Evolutionary conservation across 2,888 invertebrate genomes (phyloP).

Genomic region (Sphaeridia pumilis): DNA sequence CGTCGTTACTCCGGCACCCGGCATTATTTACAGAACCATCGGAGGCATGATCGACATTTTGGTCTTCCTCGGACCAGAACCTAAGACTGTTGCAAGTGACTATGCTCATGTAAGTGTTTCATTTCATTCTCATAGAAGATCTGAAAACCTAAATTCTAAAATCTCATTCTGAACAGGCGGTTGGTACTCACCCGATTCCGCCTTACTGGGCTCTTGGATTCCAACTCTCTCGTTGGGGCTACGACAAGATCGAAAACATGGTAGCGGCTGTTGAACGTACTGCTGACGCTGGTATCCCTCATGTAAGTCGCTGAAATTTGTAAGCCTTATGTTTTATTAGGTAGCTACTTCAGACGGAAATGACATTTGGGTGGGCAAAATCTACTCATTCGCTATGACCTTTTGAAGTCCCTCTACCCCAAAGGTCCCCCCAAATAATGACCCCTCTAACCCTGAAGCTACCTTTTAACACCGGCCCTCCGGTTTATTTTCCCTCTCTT

Average conservation of each 20-base stretch:
- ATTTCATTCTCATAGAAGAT: neutral
- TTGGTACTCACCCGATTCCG: slow-evolving; percentile 67
- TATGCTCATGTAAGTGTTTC: slow-evolving; percentile 45
- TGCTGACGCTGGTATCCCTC: slow-evolving; percentile 58
- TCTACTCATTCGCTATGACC: too few relatives aligned
- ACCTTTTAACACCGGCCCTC: too few relatives aligned
- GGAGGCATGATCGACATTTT: slow-evolving; percentile 73
- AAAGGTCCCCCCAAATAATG: too few relatives aligned
- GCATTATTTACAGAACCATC: slow-evolving; percentile 64
- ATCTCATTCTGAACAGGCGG: slow-evolving; percentile 32
- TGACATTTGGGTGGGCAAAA: too few relatives aligned
- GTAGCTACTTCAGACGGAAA: too few relatives aligned
- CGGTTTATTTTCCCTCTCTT: too few relatives aligned
- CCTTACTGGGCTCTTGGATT: slow-evolving; percentile 82
- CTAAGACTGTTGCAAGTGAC: slow-evolving; percentile 54
- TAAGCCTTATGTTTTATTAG: too few relatives aligned
- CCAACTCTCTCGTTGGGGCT: slow-evolving; percentile 62
- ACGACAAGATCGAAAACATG: slow-evolving; percentile 53
- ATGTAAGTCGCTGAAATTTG: slow-evolving; percentile 47
- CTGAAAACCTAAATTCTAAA: neutral
- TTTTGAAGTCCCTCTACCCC: too few relatives aligned
- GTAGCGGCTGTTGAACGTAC: slow-evolving; percentile 54
- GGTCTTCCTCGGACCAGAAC: slow-evolving; percentile 63
- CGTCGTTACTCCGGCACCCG: slow-evolving; percentile 57
- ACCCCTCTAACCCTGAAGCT: too few relatives aligned